These are phyloP conservation scores for Falco berigora DNA, from an alignment of 2,797 vertebrate species.

Conservation along the genomic window DNA sequence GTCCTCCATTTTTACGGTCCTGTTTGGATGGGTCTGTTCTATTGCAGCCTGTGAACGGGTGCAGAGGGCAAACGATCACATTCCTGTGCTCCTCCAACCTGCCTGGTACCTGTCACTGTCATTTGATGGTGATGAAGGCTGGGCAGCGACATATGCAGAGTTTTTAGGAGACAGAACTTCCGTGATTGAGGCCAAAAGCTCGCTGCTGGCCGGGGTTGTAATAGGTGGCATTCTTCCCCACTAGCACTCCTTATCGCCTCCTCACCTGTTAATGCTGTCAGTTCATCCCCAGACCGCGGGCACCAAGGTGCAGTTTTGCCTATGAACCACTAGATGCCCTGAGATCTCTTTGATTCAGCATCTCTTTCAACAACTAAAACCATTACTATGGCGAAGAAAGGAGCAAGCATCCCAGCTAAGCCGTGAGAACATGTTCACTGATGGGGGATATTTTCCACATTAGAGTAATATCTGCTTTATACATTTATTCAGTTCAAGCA, in stretches of 20 bases:
- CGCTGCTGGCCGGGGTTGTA: rapidly evolving
- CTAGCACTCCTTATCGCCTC: not conserved
- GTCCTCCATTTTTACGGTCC: not conserved
- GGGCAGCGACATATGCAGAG: not conserved
- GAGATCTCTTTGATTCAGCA: slow-evolving; percentile 2
- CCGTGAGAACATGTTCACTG: not conserved
- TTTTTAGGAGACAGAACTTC: not conserved
- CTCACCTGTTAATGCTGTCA: not conserved
- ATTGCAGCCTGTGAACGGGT: not conserved
- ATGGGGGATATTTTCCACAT: not conserved
- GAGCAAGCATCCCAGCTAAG: not conserved
- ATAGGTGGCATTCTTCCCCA: not conserved
- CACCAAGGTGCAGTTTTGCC: not conserved
- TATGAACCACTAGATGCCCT: slow-evolving; percentile 53
- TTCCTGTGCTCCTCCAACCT: not conserved
- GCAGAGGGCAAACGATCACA: rapidly evolving
- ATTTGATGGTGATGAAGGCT: not conserved
- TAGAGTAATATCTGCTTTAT: slow-evolving; percentile 29
- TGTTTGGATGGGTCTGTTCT: not conserved
- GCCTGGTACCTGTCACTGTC: not conserved
- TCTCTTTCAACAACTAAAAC: not conserved
- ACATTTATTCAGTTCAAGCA: slow-evolving; percentile 27
- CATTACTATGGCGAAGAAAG: not conserved
- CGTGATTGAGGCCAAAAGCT: not conserved
- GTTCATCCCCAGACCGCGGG: not conserved